Conservation (phyloP, 1,140 invertebrate genomes). For the Caenorhabditis briggsae region DNA sequence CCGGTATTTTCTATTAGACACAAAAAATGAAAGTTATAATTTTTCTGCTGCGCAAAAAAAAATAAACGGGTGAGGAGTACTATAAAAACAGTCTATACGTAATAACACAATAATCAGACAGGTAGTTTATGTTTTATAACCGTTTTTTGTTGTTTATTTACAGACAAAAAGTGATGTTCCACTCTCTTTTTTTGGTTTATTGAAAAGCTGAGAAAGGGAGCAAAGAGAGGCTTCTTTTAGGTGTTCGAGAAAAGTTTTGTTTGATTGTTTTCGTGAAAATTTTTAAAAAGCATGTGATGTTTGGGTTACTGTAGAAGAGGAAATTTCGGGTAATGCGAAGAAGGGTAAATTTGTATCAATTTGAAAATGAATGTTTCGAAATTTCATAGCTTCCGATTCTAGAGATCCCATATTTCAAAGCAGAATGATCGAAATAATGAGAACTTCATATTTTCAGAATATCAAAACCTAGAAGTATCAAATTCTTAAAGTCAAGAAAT, state of each 20-base stretch:
- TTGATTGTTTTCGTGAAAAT: neutral
- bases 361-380: too few relatives aligned
- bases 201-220: neutral
- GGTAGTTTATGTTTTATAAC: slow-evolving; percentile 12
- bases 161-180: neutral
- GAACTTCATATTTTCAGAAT: too few relatives aligned
- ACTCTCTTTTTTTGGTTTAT: neutral
- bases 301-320: neutral
- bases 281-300: neutral
- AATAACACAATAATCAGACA: slow-evolving; percentile 45
- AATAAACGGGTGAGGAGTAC: neutral
- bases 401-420: too few relatives aligned
- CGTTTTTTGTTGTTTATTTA: slow-evolving; percentile 12
- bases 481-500: too few relatives aligned
- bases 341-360: too few relatives aligned
- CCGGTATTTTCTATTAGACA: neutral
- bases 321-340: too few relatives aligned
- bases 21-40: neutral
- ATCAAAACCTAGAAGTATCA: too few relatives aligned
- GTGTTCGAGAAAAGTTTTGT: neutral
- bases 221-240: neutral
- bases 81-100: neutral
- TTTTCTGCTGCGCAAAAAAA: neutral
- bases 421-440: too few relatives aligned
- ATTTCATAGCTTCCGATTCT: too few relatives aligned